Conservation (phyloP, 2,888 invertebrate species). For the Tachystola acroxantha region DNA sequence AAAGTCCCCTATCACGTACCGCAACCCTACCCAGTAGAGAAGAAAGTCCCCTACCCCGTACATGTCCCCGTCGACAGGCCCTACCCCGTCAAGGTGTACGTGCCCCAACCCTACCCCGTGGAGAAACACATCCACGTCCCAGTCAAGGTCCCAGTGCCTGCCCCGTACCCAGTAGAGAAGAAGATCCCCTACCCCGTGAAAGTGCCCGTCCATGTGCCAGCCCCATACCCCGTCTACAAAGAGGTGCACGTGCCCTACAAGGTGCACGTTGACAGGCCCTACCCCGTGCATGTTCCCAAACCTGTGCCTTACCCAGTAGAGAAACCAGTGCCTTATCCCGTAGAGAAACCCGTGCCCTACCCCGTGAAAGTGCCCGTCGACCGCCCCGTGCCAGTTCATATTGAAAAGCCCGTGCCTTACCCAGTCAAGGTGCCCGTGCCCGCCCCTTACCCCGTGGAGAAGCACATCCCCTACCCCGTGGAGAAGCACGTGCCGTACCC, state of each 20-base stretch:
- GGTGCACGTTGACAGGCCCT: slow-evolving; percentile 81
- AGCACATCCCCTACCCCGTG: slow-evolving; percentile 81
- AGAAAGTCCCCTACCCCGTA: slow-evolving; percentile 75
- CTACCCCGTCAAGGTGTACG: slow-evolving; percentile 71
- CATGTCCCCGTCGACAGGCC: slow-evolving; percentile 74
- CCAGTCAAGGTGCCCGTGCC: slow-evolving; percentile 83
- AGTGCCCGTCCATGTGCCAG: slow-evolving; percentile 79
- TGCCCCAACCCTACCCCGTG: slow-evolving; percentile 78
- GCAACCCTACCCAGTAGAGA: slow-evolving; percentile 84
- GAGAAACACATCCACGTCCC: slow-evolving; percentile 81
- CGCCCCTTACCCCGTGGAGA: slow-evolving; percentile 80
- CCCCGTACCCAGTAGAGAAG: slow-evolving; percentile 83
- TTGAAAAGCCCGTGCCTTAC: slow-evolving; percentile 65
- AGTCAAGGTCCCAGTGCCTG: slow-evolving; percentile 83
- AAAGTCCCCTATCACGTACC: slow-evolving; percentile 81
- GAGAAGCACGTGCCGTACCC: slow-evolving; percentile 83
- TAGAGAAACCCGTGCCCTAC: slow-evolving; percentile 78
- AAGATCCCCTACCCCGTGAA: slow-evolving; percentile 82
- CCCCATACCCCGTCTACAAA: slow-evolving; percentile 80
- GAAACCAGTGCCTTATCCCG: slow-evolving; percentile 79
- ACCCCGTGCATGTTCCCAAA: slow-evolving; percentile 80
- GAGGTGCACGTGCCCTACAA: slow-evolving; percentile 79
- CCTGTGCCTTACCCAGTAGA: slow-evolving; percentile 79
- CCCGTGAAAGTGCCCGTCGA: slow-evolving; percentile 80
- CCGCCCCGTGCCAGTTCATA: slow-evolving; percentile 71